phyloP scores from a whole-genome alignment of 64 coral and sea anemone genomes.

The Porites lutea region DNA sequence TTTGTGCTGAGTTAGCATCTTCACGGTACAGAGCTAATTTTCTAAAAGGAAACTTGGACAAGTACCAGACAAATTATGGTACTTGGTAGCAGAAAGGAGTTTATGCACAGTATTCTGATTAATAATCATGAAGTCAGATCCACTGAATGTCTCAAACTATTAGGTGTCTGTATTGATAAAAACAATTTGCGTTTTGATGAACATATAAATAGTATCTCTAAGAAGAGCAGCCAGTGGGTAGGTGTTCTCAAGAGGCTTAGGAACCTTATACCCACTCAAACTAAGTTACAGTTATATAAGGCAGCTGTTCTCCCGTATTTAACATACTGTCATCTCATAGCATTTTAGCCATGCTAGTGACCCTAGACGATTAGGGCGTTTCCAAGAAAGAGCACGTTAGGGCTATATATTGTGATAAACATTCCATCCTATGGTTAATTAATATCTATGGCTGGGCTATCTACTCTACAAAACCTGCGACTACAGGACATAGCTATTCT shows the following conservation, averaged over 20 bases:
- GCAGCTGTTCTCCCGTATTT: constrained; percentile 16
- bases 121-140: not conserved
- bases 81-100: not conserved
- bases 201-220: constrained; percentile 33
- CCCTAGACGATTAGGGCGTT: constrained; percentile 35
- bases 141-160: not conserved
- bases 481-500: too few relatives aligned
- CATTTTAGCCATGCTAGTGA: constrained; percentile 32
- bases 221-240: constrained; percentile 8
- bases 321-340: constrained; percentile 13
- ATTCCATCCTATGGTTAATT: too few relatives aligned
- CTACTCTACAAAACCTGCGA: too few relatives aligned
- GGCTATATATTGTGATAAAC: too few relatives aligned
- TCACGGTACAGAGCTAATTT: too few relatives aligned
- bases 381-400: constrained; percentile 34
- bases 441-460: too few relatives aligned
- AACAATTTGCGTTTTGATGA: not conserved
- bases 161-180: constrained; percentile 34
- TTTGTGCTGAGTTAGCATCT: too few relatives aligned
- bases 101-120: not conserved
- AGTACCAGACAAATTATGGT: not conserved
- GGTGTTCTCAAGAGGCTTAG: not conserved
- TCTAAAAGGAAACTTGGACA: not conserved
- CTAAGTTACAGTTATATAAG: constrained; percentile 10
- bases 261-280: not conserved